Evolutionary conservation across 2,797 vertebrate species (phyloP).

Genomic region (Furcifer pardalis): DNA sequence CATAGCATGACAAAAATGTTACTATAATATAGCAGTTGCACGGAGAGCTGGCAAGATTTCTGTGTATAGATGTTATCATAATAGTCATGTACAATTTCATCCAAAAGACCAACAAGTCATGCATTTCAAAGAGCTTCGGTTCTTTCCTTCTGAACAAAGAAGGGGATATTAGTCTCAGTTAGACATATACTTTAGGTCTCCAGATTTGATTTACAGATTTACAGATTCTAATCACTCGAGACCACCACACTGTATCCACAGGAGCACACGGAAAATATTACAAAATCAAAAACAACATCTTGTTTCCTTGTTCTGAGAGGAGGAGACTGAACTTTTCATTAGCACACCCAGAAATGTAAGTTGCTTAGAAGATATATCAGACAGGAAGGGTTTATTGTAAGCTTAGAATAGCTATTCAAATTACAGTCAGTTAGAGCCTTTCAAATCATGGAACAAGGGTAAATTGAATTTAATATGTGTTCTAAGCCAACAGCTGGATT

Average conservation of each 20-base stretch:
- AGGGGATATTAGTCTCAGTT: background rate
- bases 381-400: background rate
- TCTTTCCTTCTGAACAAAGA: conserved; percentile 1
- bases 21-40: background rate
- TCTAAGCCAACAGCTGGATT: background rate
- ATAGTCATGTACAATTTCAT: conserved; percentile 14
- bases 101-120: conserved; percentile 11
- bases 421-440: no score
- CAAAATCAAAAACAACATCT: background rate
- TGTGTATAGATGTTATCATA: background rate
- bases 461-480: background rate
- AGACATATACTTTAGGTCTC: conserved; percentile 11
- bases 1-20: background rate
- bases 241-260: background rate
- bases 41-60: background rate
- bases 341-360: background rate
- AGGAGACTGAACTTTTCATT: background rate
- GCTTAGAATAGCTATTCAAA: no score
- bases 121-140: conserved; percentile 12
- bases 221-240: background rate
- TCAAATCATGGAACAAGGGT: background rate
- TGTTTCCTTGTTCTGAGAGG: background rate
- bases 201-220: conserved; percentile 26
- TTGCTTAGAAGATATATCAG: conserved; percentile 2
- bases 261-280: background rate